These are phyloP conservation scores for Cotesia congregata DNA, from an alignment of 2,888 invertebrate genomes.

Conservation along the genomic window DNA sequence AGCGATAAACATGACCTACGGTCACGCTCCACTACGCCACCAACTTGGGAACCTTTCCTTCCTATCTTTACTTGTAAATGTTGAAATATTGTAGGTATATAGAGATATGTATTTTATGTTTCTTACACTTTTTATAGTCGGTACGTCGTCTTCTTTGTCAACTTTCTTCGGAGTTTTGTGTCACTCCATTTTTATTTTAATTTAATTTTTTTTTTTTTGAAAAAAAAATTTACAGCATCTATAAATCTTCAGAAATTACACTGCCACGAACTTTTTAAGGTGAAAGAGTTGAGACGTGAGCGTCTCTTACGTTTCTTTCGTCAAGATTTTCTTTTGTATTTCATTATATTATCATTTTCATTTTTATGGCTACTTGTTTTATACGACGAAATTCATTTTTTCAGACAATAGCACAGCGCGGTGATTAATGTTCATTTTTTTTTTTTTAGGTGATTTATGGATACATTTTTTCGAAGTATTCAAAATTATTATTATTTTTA, in stretches of 20 bases:
- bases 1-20: slow-evolving; percentile 55
- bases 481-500: no score
- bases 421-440: no score
- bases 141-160: slow-evolving; percentile 8
- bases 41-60: slow-evolving; percentile 21
- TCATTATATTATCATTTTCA: background rate
- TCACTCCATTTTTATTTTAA: slow-evolving; percentile 20
- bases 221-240: slow-evolving; percentile 29
- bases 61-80: slow-evolving; percentile 21
- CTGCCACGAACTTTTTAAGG: slow-evolving; percentile 24
- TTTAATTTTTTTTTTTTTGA: slow-evolving; percentile 16
- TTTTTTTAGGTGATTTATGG: no score
- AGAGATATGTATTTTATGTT: slow-evolving; percentile 25
- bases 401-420: no score
- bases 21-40: slow-evolving; percentile 55
- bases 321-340: background rate
- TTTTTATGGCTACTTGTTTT: background rate
- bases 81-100: slow-evolving; percentile 20
- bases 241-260: slow-evolving; percentile 42
- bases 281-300: background rate
- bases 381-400: no score
- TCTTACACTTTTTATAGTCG: slow-evolving; percentile 16
- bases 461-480: no score
- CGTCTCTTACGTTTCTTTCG: background rate
- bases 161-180: slow-evolving; percentile 7